A percentile compares a stretch with the other conserved stretches of the same genome.
Evolutionary conservation across 2,888 invertebrate genomes (phyloP).

Genomic region (Heliconius cydno): DNA sequence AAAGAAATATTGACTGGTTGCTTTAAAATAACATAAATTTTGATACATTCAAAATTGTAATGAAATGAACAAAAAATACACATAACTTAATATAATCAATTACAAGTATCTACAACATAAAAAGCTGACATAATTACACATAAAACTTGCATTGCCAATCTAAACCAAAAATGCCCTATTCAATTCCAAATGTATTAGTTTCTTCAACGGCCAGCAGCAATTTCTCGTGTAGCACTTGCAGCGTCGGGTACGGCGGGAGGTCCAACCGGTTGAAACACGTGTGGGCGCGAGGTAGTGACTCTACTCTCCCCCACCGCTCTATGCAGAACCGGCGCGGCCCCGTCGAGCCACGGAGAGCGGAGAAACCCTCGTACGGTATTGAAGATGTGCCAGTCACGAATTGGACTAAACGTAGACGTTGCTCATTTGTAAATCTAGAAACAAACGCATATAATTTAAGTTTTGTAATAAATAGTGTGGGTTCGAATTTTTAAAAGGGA

Average conservation of each 20-base stretch:
- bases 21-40: no score
- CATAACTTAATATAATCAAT: neutral
- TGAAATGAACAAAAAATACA: neutral
- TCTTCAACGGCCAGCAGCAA: slow-evolving; percentile 96
- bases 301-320: slow-evolving; percentile 98
- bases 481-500: neutral
- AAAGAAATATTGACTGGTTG: neutral
- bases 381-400: slow-evolving; percentile 99
- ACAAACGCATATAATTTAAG: slow-evolving; percentile 2
- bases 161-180: slow-evolving; percentile 78
- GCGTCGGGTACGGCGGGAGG: slow-evolving; percentile 97
- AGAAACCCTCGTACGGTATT: slow-evolving; percentile 98
- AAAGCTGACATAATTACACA: neutral
- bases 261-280: slow-evolving; percentile 99
- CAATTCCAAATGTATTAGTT: slow-evolving; percentile 98
- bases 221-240: slow-evolving; percentile 95
- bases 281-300: slow-evolving; percentile 97
- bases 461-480: neutral
- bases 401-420: slow-evolving; percentile 94
- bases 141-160: neutral
- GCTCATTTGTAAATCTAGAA: slow-evolving; percentile 94
- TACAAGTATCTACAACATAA: neutral
- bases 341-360: slow-evolving; percentile 96
- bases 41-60: neutral
- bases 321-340: slow-evolving; percentile 98